phyloP scores from a whole-genome alignment of 2,797 vertebrate species.

The Poeciliopsis turneri region DNA sequence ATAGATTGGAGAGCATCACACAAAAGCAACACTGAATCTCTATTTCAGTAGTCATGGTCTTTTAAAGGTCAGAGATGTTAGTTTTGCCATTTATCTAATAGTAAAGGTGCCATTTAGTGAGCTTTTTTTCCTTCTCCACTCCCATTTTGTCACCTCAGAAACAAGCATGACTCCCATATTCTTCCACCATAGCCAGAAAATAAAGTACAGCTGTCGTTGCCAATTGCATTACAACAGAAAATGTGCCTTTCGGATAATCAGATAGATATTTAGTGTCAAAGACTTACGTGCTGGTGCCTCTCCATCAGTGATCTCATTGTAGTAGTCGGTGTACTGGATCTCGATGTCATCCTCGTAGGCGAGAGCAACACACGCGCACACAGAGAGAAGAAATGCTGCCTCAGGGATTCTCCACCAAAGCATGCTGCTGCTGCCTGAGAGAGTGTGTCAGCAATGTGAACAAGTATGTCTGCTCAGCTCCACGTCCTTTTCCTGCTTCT shows the following conservation, averaged over 20 bases:
- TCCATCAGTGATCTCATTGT: slow-evolving; percentile 73
- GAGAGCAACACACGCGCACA: slow-evolving; percentile 49
- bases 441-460: slow-evolving; percentile 20
- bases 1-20: background rate
- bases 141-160: slow-evolving; percentile 11
- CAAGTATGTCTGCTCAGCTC: slow-evolving; percentile 25
- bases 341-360: slow-evolving; percentile 80
- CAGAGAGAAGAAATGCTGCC: slow-evolving; percentile 67
- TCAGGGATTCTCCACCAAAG: slow-evolving; percentile 62
- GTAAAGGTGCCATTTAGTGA: background rate
- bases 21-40: background rate
- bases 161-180: background rate
- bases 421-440: slow-evolving; percentile 62
- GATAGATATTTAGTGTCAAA: background rate
- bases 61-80: background rate
- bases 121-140: background rate
- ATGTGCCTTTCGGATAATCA: background rate
- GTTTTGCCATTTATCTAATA: background rate
- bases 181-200: background rate
- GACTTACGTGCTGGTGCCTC: slow-evolving; percentile 74
- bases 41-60: background rate
- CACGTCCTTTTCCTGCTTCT: slow-evolving; percentile 11
- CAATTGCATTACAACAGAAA: background rate
- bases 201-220: background rate
- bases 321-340: slow-evolving; percentile 67